Evolutionary conservation across 2,888 invertebrate species (phyloP).

Genomic region (Dione juno): DNA sequence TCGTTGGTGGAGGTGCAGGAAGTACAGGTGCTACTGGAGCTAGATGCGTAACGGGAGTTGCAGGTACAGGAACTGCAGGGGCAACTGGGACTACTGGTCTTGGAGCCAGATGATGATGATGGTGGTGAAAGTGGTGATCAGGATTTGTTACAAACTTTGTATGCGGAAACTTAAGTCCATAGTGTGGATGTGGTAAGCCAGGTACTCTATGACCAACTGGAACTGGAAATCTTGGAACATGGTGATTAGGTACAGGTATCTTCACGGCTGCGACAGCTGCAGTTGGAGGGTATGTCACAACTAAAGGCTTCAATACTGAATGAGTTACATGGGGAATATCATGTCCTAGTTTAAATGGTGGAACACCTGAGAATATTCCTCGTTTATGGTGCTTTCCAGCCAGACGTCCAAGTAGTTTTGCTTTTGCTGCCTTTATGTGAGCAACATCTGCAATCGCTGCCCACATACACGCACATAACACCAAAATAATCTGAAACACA

Average conservation of each 20-base stretch:
- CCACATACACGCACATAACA: slow-evolving; percentile 66
- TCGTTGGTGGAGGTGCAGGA: slow-evolving; percentile 59
- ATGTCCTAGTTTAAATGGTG: slow-evolving; percentile 77
- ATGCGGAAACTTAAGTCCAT: slow-evolving; percentile 69
- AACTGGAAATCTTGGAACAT: slow-evolving; percentile 61
- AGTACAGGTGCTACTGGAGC: slow-evolving; percentile 56
- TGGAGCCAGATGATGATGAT: slow-evolving; percentile 73
- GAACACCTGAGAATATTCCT: slow-evolving; percentile 69
- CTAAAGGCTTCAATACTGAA: slow-evolving; percentile 75
- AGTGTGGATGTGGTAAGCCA: slow-evolving; percentile 68
- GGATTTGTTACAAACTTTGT: slow-evolving; percentile 64
- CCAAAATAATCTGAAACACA: slow-evolving; percentile 72
- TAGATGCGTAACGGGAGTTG: slow-evolving; percentile 46
- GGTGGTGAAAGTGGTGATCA: slow-evolving; percentile 74
- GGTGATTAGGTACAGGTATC: slow-evolving; percentile 68
- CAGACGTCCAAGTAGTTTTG: slow-evolving; percentile 62
- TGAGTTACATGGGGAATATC: slow-evolving; percentile 77
- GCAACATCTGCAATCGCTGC: slow-evolving; percentile 61
- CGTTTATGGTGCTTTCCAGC: slow-evolving; percentile 70
- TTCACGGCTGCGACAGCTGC: slow-evolving; percentile 75
- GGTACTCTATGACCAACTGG: slow-evolving; percentile 69
- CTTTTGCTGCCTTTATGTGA: slow-evolving; percentile 64
- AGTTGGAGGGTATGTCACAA: slow-evolving; percentile 76
- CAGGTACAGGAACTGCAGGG: slow-evolving; percentile 45
- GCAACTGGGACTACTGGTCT: slow-evolving; percentile 64